phyloP scores from a whole-genome alignment of 2,113 vertebrate genomes.

The Chloropsis cyanopogon region DNA sequence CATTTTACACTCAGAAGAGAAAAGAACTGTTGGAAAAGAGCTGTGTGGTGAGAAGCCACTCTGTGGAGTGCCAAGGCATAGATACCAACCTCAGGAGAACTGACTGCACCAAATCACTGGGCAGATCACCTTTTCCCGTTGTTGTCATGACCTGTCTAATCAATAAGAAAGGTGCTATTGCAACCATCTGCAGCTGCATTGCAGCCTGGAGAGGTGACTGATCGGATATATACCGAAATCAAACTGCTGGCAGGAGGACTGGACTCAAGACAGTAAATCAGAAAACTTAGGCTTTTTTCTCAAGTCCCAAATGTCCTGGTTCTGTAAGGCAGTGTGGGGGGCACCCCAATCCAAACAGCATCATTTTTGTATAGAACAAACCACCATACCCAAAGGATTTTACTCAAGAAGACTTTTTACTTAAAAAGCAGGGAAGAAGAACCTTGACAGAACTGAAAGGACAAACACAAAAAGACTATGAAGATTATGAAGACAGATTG shows the following conservation, averaged over 20 bases:
- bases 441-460: background rate
- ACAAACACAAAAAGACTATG: background rate
- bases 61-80: background rate
- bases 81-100: background rate
- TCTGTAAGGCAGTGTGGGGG: background rate
- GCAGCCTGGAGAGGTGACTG: background rate
- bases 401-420: background rate
- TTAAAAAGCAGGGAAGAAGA: background rate
- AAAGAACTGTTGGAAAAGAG: background rate
- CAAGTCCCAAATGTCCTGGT: background rate
- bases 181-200: background rate
- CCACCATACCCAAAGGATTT: accelerated
- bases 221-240: background rate
- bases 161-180: background rate
- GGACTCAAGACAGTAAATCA: background rate
- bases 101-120: background rate
- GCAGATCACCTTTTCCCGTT: accelerated
- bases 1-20: background rate
- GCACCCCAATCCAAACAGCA: background rate
- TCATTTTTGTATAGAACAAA: background rate
- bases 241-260: background rate
- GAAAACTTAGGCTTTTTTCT: background rate
- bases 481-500: background rate
- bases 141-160: background rate
- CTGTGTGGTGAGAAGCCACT: background rate